Evolutionary conservation across 1,140 invertebrate genomes (phyloP), one percentile per base, ranked within the genome.

Genomic region (Ceratitis capitata): DNA sequence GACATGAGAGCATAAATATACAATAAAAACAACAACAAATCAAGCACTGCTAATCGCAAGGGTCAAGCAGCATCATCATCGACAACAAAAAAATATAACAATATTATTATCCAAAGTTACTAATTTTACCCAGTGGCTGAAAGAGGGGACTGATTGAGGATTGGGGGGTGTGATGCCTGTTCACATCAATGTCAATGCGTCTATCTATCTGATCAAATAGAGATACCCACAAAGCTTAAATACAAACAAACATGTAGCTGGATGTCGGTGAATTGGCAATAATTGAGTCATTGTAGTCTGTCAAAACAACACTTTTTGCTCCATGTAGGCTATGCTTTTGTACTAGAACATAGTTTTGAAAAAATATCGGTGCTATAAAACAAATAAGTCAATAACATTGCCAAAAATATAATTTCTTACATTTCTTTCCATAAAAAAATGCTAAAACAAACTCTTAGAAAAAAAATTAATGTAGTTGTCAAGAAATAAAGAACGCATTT

Each of bases 121-220:
- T 56, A 56, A 19, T 49, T 9, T 12, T 26, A 29, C 5, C 26
- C 1, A 61, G 23, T 16, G 4, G 51, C 2, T 16, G 45, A 16
- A 14, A 16, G n/a, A 16, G 51, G 14, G 51, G 14, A 26, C 16
- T 9, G 56, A 26, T n/a, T 5, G 56, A 9, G 26, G 23, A 61
- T 16, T 16, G 14, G 39, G 45, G 19, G 19, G n/a, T 9, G 29
- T 1, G 39, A 26, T 19, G 39, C 32, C 35, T 39, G 35, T n/a
- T 29, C 56, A 61, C 23, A 29, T 61, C 39, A 78, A 47, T 45
- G 39, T 29, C n/a, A 23, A 39, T 42, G n/a, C n/a, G n/a, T n/a
- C n/a, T n/a, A 26, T 45, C n/a, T n/a, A 78, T 78, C 42, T 12
- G 69, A n/a, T 45, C n/a, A 23, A 78, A 78, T 78, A 78, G 69